phyloP scores from a whole-genome alignment of 2,888 invertebrate genomes.

The Eupithecia exiguata region DNA sequence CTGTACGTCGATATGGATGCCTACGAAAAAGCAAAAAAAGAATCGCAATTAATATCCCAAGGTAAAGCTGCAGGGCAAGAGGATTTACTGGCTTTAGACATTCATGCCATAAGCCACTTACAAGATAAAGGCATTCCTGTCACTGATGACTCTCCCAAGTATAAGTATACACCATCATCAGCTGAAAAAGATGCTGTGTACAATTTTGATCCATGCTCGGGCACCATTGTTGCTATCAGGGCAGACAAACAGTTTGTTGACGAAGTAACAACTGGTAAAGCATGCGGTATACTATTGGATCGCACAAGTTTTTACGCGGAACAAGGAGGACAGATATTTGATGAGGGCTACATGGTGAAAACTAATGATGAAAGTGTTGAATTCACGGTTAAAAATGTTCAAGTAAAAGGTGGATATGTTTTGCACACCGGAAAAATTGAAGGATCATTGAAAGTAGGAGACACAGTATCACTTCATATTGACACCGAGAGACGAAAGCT shows the following conservation, averaged over 20 bases:
- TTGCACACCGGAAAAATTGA: slow-evolving; percentile 96
- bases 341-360: slow-evolving; percentile 96
- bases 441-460: slow-evolving; percentile 92
- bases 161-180: slow-evolving; percentile 89
- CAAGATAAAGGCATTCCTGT: slow-evolving; percentile 89
- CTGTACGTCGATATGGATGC: slow-evolving; percentile 92
- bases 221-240: slow-evolving; percentile 92
- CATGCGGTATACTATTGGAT: slow-evolving; percentile 96
- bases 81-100: slow-evolving; percentile 94
- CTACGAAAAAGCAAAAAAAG: slow-evolving; percentile 96
- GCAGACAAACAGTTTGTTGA: slow-evolving; percentile 93
- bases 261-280: slow-evolving; percentile 91
- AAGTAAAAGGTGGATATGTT: slow-evolving; percentile 97
- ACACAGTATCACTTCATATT: slow-evolving; percentile 90
- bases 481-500: slow-evolving; percentile 93
- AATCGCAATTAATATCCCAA: slow-evolving; percentile 94
- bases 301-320: slow-evolving; percentile 98
- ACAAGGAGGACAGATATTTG: slow-evolving; percentile 99
- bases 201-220: slow-evolving; percentile 88
- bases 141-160: slow-evolving; percentile 97
- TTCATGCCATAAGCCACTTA: slow-evolving; percentile 96
- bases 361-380: slow-evolving; percentile 93
- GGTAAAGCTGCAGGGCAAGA: slow-evolving; percentile 91
- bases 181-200: slow-evolving; percentile 89
- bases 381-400: slow-evolving; percentile 95